Evolutionary conservation across 2,113 vertebrate species (phyloP).

Genomic region (Alligator mississippiensis): DNA sequence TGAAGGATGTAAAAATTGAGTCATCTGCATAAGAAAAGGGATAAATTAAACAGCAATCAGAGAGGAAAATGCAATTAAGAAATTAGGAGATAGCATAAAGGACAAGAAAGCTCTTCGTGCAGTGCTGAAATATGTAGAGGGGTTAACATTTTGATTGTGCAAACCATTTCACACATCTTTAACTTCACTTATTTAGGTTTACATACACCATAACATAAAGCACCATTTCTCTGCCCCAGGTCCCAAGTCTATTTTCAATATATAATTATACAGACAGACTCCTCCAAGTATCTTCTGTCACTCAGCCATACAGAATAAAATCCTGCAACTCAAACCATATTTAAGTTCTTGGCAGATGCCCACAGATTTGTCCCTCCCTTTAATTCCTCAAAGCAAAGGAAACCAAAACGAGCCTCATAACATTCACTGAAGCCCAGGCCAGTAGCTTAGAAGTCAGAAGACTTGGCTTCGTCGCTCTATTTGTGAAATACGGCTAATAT

Average conservation of each 20-base stretch:
- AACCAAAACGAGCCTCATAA: neutral
- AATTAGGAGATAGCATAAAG: conserved; percentile 42
- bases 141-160: neutral
- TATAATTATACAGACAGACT: neutral
- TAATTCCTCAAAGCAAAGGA: neutral
- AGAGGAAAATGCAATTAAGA: conserved; percentile 48
- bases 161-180: neutral
- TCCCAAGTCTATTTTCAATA: neutral
- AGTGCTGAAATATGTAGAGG: neutral
- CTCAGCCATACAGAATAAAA: neutral
- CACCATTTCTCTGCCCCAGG: neutral
- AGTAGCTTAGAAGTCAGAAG: neutral
- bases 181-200: neutral
- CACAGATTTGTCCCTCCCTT: neutral
- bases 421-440: neutral
- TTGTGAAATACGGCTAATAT: neutral
- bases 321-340: neutral
- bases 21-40: conserved; percentile 45
- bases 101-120: neutral
- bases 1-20: conserved; percentile 51
- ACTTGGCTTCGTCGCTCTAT: neutral
- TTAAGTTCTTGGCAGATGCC: neutral
- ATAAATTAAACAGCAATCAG: conserved; percentile 58
- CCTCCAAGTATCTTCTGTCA: neutral
- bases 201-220: neutral